These are phyloP conservation scores for Hydra vulgaris DNA, from an alignment of 30 jellyfish, hydroid and myxozoan species.

Conservation along the genomic window DNA sequence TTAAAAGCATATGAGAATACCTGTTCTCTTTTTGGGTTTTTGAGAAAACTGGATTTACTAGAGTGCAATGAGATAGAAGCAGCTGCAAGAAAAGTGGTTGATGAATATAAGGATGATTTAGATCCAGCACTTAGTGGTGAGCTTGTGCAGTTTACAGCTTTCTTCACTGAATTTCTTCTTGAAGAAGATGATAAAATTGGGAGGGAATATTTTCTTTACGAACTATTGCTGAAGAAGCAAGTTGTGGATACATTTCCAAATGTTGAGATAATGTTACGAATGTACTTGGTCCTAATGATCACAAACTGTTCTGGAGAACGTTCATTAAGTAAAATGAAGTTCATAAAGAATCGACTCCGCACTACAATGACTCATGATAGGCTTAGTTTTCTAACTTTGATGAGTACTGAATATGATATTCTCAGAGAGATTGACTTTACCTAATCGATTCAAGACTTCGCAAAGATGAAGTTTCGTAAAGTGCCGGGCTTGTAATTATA, in stretches of 20 bases:
- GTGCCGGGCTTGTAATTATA: too few relatives aligned
- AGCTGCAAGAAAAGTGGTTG: neutral
- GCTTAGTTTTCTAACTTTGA: neutral
- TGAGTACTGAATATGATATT: neutral
- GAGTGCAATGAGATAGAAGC: too few relatives aligned
- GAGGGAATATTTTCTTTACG: neutral
- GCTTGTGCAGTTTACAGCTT: neutral
- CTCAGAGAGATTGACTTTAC: too few relatives aligned
- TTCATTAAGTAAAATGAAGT: neutral
- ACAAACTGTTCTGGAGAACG: neutral
- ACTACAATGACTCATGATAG: neutral
- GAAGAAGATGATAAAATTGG: neutral
- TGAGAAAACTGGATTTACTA: too few relatives aligned
- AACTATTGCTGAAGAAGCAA: neutral
- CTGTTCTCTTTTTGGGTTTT: too few relatives aligned
- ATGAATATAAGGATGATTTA: neutral
- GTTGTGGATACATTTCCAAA: neutral
- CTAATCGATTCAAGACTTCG: too few relatives aligned
- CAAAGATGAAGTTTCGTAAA: too few relatives aligned
- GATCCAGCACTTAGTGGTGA: neutral
- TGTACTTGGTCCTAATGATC: neutral
- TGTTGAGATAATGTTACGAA: neutral
- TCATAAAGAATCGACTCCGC: neutral
- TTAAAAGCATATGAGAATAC: too few relatives aligned
- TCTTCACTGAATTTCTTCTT: neutral